These are phyloP conservation scores for Mamestra configurata DNA, from an alignment of 1,140 invertebrate genomes.

Conservation along the genomic window DNA sequence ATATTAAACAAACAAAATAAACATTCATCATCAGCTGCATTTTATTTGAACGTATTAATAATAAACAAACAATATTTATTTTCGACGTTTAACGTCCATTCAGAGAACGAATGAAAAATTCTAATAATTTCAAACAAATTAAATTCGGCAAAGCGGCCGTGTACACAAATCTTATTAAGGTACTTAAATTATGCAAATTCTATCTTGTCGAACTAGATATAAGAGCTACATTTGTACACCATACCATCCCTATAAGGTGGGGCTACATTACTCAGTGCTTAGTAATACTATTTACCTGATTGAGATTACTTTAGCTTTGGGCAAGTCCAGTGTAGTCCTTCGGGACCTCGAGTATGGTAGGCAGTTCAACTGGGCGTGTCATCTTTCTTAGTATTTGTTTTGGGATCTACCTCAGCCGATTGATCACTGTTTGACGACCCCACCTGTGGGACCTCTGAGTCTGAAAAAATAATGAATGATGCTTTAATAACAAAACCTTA, in stretches of 20 bases:
- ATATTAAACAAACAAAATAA: background rate
- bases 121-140: constrained; percentile 33
- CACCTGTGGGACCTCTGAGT: constrained; percentile 71
- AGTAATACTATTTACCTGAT: constrained; percentile 79
- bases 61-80: background rate
- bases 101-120: constrained; percentile 26
- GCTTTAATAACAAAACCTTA: background rate
- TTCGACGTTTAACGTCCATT: constrained; percentile 44
- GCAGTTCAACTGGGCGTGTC: constrained; percentile 79
- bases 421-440: constrained; percentile 74
- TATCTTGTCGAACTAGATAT: constrained; percentile 49
- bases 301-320: constrained; percentile 85
- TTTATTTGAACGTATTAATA: constrained; percentile 5
- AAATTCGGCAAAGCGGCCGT: constrained; percentile 45
- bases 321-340: constrained; percentile 72
- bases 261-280: constrained; percentile 74
- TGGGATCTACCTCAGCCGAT: constrained; percentile 60
- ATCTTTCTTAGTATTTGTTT: constrained; percentile 69
- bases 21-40: constrained; percentile 14
- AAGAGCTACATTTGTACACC: constrained; percentile 67
- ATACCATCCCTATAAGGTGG: constrained; percentile 67
- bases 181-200: constrained; percentile 50
- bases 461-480: constrained; percentile 61
- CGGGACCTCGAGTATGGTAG: constrained; percentile 64
- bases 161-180: constrained; percentile 30